Evolutionary conservation across 2,113 vertebrate species (phyloP), one percentile per base, ranked within the genome.

Genomic region (Notarius lentiginosus): DNA sequence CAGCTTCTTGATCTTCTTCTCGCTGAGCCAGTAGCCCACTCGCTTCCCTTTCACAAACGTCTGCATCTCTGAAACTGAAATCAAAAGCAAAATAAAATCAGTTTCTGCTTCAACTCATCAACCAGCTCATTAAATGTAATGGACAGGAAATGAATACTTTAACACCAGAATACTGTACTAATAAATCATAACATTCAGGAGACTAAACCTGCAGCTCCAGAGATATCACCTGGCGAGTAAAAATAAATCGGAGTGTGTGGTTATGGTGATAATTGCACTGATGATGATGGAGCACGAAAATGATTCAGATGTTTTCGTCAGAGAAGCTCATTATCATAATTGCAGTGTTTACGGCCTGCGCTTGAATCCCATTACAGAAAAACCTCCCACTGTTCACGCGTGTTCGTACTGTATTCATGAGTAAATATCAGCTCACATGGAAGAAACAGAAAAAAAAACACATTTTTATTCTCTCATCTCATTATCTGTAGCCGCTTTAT

Each of bases 1-100:
- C 86, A 97, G 94, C 91, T 96, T 97, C 92, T 96, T 96, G 84
- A 96, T 95, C 90, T 97, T 97, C 94, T 97, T 97, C 88, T 97
- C 96, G 87, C 95, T 97, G 93, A 97, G 94, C 96, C 96, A 97
- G 92, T 96, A 97, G 79, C 96, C 96, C 65, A 97, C 96, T 86
- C 96, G 87, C 91, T 96, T 97, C 89, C 96, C 96, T 90, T 95
- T 96, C 83, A 96, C 90, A 88, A 96, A 96, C 85, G 96, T 96
- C 95, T 96, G 96, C 96, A 97, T 97, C 92, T 93, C 96, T 87
- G 56, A 1, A 41, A 22, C 22, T 1, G 53, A 15, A 63, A 58
- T 6, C 2, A 58, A 41, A 63, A 63, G 12, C 11, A 82, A 58
- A 65, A 2, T 6, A 34, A 41, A 17, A 49, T 1, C 41, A 41